A percentile compares a stretch with the other conserved stretches of the same genome.
Evolutionary conservation across 1,140 invertebrate species (phyloP).

Genomic region (Epicauta chinensis): DNA sequence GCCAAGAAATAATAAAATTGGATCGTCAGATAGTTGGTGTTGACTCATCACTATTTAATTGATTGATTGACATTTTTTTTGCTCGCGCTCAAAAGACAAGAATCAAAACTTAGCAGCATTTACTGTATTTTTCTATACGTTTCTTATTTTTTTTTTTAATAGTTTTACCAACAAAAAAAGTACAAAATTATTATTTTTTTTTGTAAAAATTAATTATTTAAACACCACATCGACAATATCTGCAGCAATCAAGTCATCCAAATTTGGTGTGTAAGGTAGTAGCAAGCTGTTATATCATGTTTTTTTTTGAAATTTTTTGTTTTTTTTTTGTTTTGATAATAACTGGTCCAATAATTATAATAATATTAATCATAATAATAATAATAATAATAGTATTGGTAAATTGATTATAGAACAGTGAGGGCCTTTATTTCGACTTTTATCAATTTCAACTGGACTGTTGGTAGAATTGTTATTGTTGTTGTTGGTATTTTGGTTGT

Average conservation of each 20-base stretch:
- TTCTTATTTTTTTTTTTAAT: constrained; percentile 17
- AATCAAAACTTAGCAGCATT: constrained; percentile 34
- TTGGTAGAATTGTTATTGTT: too few relatives aligned
- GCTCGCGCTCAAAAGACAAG: constrained; percentile 6
- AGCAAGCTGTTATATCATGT: too few relatives aligned
- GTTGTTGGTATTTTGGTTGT: too few relatives aligned
- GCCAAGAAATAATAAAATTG: too few relatives aligned
- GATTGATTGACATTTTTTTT: too few relatives aligned
- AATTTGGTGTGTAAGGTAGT: constrained; percentile 25
- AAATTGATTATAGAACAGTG: constrained; percentile 31
- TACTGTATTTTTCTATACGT: constrained; percentile 35
- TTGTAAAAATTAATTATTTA: constrained; percentile 25
- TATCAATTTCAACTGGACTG: too few relatives aligned
- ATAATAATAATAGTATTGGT: constrained; percentile 47
- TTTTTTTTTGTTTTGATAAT: constrained; percentile 20
- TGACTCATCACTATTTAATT: too few relatives aligned
- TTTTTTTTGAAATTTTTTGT: too few relatives aligned
- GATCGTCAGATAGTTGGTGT: too few relatives aligned
- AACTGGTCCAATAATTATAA: constrained; percentile 38
- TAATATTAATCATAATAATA: constrained; percentile 30
- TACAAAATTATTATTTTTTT: constrained; percentile 22
- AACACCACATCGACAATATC: constrained; percentile 30
- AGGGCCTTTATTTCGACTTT: too few relatives aligned
- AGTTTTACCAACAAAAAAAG: constrained; percentile 30
- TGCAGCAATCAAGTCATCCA: constrained; percentile 13